Evolutionary conservation across 2,888 invertebrate species (phyloP).

Genomic region (Alcis repandata): DNA sequence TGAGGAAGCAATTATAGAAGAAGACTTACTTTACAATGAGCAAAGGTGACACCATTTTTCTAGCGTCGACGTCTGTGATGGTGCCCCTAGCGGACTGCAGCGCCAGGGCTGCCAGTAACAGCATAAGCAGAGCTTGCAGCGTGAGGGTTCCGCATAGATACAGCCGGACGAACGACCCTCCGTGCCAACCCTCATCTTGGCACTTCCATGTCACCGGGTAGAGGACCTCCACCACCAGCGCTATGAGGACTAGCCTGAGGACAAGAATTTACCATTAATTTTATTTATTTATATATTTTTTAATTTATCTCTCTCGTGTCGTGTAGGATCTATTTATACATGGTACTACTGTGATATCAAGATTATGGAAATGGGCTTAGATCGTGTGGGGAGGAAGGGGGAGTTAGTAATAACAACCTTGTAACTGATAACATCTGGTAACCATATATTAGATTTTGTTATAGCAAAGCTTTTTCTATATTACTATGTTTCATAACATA

Average conservation of each 20-base stretch:
- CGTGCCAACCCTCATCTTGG: constrained; percentile 88
- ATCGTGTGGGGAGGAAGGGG: constrained; percentile 3
- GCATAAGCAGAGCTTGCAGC: constrained; percentile 88
- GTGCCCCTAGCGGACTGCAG: constrained; percentile 92
- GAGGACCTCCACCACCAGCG: constrained; percentile 88
- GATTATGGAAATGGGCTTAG: constrained; percentile 5
- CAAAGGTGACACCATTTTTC: constrained; percentile 90
- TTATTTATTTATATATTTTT: no score
- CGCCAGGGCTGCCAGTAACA: constrained; percentile 89
- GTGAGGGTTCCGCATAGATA: constrained; percentile 91
- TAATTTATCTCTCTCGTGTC: no score
- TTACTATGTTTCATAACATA: no score
- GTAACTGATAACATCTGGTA: neutral
- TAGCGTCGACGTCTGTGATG: constrained; percentile 90
- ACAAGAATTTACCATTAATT: constrained; percentile 39
- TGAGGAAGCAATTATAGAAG: neutral
- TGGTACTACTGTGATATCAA: constrained; percentile 3
- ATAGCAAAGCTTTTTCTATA: no score
- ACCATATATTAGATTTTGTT: no score
- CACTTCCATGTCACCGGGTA: constrained; percentile 90
- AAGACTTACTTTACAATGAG: constrained; percentile 90
- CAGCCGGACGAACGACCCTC: constrained; percentile 90
- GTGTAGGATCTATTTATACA: no score
- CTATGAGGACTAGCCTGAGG: constrained; percentile 89
- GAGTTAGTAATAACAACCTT: neutral